Evolutionary conservation across 2,113 vertebrate species (phyloP).

Genomic region (Nestor notabilis): DNA sequence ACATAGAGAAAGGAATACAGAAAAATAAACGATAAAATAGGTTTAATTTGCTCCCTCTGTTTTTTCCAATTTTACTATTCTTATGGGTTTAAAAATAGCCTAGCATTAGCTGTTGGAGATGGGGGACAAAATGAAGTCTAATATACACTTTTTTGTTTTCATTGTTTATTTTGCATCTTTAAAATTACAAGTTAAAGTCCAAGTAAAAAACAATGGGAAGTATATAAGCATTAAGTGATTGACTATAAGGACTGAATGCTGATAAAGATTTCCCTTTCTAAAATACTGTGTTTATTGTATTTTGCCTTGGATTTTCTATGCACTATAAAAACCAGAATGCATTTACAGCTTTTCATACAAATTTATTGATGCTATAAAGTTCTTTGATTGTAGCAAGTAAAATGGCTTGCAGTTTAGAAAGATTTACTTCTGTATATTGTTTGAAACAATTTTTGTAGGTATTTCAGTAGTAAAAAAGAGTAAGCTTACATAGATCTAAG

Average conservation of each 20-base stretch:
- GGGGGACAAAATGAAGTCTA: not conserved
- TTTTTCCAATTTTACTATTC: not conserved
- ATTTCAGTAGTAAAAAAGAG: not conserved
- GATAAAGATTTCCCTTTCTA: slow-evolving; percentile 1
- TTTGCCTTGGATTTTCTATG: not conserved
- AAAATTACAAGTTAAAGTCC: not conserved
- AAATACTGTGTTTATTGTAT: not conserved
- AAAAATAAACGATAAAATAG: not conserved
- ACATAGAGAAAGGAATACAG: not conserved
- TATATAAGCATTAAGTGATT: not conserved
- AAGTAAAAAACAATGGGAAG: not conserved
- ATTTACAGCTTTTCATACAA: not conserved
- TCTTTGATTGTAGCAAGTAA: not conserved
- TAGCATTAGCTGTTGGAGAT: not conserved
- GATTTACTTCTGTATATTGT: not conserved
- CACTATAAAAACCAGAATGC: not conserved
- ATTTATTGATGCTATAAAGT: not conserved
- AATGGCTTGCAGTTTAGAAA: not conserved
- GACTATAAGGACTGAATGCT: not conserved
- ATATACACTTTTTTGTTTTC: not conserved
- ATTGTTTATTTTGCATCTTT: not conserved
- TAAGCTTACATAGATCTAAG: not conserved
- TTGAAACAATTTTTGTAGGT: not conserved
- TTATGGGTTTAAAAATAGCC: not conserved
- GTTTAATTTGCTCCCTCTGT: not conserved